Conservation (phyloP, 1,140 invertebrate species). For the Melipona quadrifasciata region DNA sequence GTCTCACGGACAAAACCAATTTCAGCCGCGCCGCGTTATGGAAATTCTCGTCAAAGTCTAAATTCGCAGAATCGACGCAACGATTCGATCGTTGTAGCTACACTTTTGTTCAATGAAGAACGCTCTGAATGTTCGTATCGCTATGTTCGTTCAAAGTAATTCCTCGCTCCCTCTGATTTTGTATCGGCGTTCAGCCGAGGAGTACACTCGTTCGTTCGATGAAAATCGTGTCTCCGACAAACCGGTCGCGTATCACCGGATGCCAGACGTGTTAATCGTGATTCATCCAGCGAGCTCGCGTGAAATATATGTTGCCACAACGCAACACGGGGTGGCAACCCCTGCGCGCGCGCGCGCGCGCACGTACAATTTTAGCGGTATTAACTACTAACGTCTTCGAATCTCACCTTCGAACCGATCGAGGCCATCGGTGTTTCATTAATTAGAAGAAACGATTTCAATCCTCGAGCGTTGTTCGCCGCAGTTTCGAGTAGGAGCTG, state of each 20-base stretch:
- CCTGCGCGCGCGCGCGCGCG: too few species aligned
- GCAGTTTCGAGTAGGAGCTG: not conserved
- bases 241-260: not conserved
- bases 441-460: not conserved
- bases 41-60: not conserved
- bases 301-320: not conserved
- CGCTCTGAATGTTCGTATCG: not conserved
- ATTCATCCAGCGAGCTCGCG: slow-evolving; percentile 9
- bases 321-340: not conserved
- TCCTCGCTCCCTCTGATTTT: not conserved
- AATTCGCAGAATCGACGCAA: too few species aligned
- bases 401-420: not conserved
- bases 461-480: not conserved
- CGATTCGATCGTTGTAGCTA: not conserved
- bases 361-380: not conserved
- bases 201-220: slow-evolving; percentile 1
- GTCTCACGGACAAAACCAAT: not conserved
- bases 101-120: not conserved
- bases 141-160: not conserved
- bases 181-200: not conserved
- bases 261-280: slow-evolving; percentile 6
- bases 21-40: not conserved
- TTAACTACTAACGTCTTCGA: not conserved
- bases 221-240: slow-evolving; percentile 1
- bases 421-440: not conserved